Conservation (phyloP, 2,888 invertebrate genomes). For the Poecilobothrus nobilitatus region DNA sequence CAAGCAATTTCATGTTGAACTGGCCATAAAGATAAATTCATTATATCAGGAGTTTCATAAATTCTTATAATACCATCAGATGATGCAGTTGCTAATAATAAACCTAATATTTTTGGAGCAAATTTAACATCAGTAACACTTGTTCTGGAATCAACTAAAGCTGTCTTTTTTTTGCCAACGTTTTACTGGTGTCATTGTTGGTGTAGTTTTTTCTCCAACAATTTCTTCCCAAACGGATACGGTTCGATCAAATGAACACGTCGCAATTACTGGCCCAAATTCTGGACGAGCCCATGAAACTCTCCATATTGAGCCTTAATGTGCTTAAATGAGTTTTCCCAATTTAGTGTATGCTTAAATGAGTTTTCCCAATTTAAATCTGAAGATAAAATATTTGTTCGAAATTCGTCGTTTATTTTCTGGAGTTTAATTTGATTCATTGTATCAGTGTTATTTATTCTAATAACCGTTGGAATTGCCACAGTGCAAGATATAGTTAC, state of each 20-base stretch:
- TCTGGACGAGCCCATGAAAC: constrained; percentile 99
- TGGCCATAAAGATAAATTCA: constrained; percentile 97
- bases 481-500: constrained; percentile 61
- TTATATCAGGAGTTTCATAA: constrained; percentile 97
- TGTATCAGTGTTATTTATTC: constrained; percentile 43
- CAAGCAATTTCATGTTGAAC: constrained; percentile 88
- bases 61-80: constrained; percentile 85
- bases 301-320: constrained; percentile 97
- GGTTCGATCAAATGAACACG: constrained; percentile 96
- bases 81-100: constrained; percentile 87
- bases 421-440: constrained; percentile 37
- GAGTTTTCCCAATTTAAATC: constrained; percentile 50
- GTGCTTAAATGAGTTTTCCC: too few relatives aligned
- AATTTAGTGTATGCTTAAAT: too few relatives aligned
- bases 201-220: constrained; percentile 65
- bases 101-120: constrained; percentile 88
- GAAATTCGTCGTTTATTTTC: constrained; percentile 51
- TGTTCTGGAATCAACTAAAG: constrained; percentile 90
- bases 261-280: constrained; percentile 97
- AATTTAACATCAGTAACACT: constrained; percentile 98
- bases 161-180: constrained; percentile 90
- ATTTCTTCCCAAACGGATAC: constrained; percentile 96
- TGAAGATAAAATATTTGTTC: constrained; percentile 46
- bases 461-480: constrained; percentile 52
- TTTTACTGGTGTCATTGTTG: constrained; percentile 61